phyloP scores from a whole-genome alignment of 2,113 vertebrate genomes.

The mouse (Mus musculus) region GRCm39 chr9:78917501-78918000 shows the following conservation, averaged over 20 bases:
- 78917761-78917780: neutral
- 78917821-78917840: neutral
- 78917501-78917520: neutral
- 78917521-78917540: no score
- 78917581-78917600: neutral
- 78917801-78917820: neutral
- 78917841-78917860: neutral
- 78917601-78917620: neutral
- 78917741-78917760: neutral
- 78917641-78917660: neutral
- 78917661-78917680: neutral
- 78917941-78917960: neutral
- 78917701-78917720: neutral
- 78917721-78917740: neutral
- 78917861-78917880: neutral
- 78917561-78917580: neutral
- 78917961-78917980: no score
- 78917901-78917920: neutral
- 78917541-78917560: neutral
- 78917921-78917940: neutral
- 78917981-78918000: neutral
- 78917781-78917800: neutral
- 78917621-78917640: neutral
- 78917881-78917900: neutral
- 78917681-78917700: neutral